Evolutionary conservation across 1,140 invertebrate genomes (phyloP).

Genomic region (Psix sp.): DNA sequence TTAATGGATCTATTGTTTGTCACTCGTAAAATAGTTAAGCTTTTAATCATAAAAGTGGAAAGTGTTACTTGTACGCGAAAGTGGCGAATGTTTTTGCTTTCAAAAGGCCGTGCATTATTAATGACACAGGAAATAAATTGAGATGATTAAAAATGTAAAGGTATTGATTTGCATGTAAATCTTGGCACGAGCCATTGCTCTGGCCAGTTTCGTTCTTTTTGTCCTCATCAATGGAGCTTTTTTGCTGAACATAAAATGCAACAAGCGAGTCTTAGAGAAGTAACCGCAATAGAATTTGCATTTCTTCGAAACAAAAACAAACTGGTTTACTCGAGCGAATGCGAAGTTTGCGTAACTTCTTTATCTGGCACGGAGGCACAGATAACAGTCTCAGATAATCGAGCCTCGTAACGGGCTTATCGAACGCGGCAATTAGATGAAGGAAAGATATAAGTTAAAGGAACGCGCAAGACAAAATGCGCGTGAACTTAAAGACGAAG

Average conservation of each 20-base stretch:
- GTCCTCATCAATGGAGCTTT: conserved; percentile 12
- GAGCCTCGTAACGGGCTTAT: conserved; percentile 37
- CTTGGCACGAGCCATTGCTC: conserved; percentile 51
- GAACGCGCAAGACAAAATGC: conserved; percentile 38
- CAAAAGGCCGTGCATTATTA: conserved; percentile 15
- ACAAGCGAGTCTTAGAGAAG: conserved; percentile 9
- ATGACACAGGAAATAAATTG: conserved; percentile 30
- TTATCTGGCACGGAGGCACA: conserved; percentile 42
- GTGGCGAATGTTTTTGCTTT: not conserved
- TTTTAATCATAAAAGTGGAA: no score
- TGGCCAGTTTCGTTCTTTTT: conserved; percentile 31
- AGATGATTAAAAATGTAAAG: conserved; percentile 44
- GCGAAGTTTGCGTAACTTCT: conserved; percentile 53
- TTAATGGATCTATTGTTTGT: no score
- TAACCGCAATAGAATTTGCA: conserved; percentile 56
- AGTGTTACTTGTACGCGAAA: not conserved
- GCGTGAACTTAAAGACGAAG: conserved; percentile 13
- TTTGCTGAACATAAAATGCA: conserved; percentile 13
- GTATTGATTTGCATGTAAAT: conserved; percentile 50
- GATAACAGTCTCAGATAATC: conserved; percentile 52
- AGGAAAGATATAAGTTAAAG: conserved; percentile 40
- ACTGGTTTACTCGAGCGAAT: conserved; percentile 34
- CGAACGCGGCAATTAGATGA: conserved; percentile 53
- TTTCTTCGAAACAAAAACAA: conserved; percentile 57
- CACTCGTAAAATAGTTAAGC: no score